Conservation (phyloP, 2,113 vertebrate species). For the Azemiops feae region DNA sequence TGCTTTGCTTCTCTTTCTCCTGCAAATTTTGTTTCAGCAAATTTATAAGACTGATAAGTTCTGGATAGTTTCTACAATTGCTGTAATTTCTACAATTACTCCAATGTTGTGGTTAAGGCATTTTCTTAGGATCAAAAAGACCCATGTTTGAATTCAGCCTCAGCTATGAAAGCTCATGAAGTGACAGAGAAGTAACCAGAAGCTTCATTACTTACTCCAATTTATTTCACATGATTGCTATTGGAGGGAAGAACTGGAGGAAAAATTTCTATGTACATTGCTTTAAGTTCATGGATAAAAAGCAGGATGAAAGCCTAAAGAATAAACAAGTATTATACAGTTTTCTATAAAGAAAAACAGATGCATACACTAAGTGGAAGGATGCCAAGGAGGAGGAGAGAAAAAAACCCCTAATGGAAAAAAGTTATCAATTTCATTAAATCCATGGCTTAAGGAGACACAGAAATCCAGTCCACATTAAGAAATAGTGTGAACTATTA, state of each 20-base stretch:
- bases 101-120: not conserved
- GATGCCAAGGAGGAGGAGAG: not conserved
- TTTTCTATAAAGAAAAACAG: not conserved
- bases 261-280: not conserved
- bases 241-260: not conserved
- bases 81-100: not conserved
- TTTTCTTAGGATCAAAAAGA: not conserved
- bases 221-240: not conserved
- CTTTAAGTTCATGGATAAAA: not conserved
- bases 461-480: not conserved
- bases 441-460: not conserved
- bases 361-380: not conserved
- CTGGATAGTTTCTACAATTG: not conserved
- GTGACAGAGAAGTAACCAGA: not conserved
- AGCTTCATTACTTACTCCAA: not conserved
- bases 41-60: not conserved
- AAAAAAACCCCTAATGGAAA: not conserved
- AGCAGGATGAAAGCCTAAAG: not conserved
- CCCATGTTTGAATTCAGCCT: not conserved
- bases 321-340: not conserved
- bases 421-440: not conserved
- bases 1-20: not conserved
- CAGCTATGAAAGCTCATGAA: not conserved
- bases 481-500: slow-evolving; percentile 9
- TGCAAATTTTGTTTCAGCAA: not conserved